Base-by-base conservation (phyloP, 2,113 vertebrate species). In the Gila orcuttii region DNA sequence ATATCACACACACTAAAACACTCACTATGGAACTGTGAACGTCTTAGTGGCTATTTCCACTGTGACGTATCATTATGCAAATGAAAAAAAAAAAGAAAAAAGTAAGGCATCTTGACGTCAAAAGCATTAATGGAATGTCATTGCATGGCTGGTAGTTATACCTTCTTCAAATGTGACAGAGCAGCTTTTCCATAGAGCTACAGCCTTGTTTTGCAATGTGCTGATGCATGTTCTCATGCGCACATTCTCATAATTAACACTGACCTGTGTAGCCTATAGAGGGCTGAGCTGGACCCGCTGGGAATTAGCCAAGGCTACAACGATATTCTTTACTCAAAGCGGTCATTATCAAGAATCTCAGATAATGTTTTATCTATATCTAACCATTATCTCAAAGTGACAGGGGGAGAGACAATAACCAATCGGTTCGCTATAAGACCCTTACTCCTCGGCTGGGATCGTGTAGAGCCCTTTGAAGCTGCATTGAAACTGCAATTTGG, bases 201-300 rank as follows among this genome's bases (percentile, higher is more conserved):
- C 77, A 79, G 59, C 23, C 25, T 33, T 62, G 13, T 42, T 79
- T 62, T 62, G 57, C 78, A 62, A 62, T 28, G 23, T 79, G 78
- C 78, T 79, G 78, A 79, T 42, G 57, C 36, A 79, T 36, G 57
- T 45, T 62, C 19, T 57, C 50, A 33, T 36, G 28, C 50, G 62
- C 23, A 8, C 78, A 45, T 60, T 39, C 76, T 33, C 76, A 78
- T 78, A 57, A 62, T 79, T 62, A 62, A 79, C 19, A 79, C 7
- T 0, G 77, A 79, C 11, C 19, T 59, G 23, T 79, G 17, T 15
- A n/a, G 5, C 25, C 23, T 79, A 1, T n/a, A 39, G 11, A 79
- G 33, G 23, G 13, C 52, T 36, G 31, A 50, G 45, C n/a, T 1
- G 31, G 28, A 25, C 36, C 78, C 23, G 2, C 7, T 10, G 21